Evolutionary conservation across 92 coral and sea anemone species (phyloP).

Genomic region (Paragorgia papillata): DNA sequence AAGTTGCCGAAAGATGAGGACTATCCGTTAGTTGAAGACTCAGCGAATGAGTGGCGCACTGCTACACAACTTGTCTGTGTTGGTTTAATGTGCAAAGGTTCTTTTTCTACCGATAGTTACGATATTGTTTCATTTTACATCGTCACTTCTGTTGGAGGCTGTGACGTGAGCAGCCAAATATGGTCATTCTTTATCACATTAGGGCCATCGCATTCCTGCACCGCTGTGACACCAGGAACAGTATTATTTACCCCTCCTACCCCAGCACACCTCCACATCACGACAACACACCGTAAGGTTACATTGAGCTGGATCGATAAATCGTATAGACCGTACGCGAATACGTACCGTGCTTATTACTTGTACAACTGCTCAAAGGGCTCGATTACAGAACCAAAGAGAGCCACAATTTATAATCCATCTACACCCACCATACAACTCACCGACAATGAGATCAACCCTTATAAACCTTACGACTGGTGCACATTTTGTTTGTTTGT

Average conservation of each 20-base stretch:
- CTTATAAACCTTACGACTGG: conserved; percentile 14
- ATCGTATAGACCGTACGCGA: neutral
- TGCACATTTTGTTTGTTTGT: conserved; percentile 8
- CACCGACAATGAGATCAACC: conserved; percentile 22
- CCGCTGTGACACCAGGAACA: neutral
- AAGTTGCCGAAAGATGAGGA: neutral
- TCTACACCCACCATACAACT: neutral
- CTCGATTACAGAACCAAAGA: neutral
- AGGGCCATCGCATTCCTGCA: too few relatives aligned
- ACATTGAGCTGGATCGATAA: conserved; percentile 9
- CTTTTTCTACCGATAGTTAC: neutral
- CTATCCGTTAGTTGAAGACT: too few relatives aligned
- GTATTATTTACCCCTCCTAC: neutral
- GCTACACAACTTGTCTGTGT: neutral
- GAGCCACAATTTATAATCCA: neutral
- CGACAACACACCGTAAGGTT: conserved; percentile 12
- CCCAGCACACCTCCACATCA: neutral
- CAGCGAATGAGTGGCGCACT: too few relatives aligned
- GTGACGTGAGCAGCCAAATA: neutral
- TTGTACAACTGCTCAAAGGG: neutral
- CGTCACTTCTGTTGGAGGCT: neutral
- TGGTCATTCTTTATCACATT: neutral
- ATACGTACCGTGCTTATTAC: neutral
- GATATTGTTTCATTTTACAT: conserved; percentile 7
- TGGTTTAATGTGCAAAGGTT: neutral